Conservation (phyloP, 2,113 vertebrate genomes). For the Psammodynastes pulverulentus region DNA sequence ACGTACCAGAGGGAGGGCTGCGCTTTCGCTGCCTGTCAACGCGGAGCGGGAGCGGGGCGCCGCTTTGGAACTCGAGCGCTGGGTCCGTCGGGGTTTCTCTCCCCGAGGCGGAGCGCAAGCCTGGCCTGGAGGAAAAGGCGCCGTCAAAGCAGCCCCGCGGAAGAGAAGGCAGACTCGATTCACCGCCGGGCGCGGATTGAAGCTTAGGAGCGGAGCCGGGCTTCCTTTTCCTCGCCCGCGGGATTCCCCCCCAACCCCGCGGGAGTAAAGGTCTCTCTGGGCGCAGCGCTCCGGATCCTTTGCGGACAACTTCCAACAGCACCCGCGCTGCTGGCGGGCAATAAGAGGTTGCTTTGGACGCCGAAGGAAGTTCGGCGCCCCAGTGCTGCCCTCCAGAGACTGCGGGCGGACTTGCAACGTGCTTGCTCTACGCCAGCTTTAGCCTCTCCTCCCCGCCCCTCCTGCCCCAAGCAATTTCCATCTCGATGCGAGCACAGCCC, state of each 20-base stretch:
- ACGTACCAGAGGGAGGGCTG: background rate
- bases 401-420: background rate
- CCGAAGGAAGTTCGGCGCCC: background rate
- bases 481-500: background rate
- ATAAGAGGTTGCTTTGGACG: background rate
- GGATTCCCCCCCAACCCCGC: background rate
- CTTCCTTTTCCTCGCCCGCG: background rate
- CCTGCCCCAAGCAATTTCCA: too few species aligned
- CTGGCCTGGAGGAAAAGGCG: background rate
- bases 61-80: background rate
- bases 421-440: background rate
- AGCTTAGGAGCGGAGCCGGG: background rate
- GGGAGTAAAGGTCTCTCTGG: background rate
- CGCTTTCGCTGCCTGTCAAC: conserved; percentile 37
- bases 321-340: background rate
- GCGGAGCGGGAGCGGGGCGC: background rate
- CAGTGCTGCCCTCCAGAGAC: conserved; percentile 56
- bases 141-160: background rate
- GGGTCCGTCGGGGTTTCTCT: background rate
- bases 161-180: background rate
- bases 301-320: background rate
- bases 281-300: background rate
- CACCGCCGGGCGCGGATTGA: background rate
- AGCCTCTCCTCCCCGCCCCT: background rate
- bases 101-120: background rate